Conservation (phyloP, 2,113 vertebrate genomes). For the Chamaea fasciata region DNA sequence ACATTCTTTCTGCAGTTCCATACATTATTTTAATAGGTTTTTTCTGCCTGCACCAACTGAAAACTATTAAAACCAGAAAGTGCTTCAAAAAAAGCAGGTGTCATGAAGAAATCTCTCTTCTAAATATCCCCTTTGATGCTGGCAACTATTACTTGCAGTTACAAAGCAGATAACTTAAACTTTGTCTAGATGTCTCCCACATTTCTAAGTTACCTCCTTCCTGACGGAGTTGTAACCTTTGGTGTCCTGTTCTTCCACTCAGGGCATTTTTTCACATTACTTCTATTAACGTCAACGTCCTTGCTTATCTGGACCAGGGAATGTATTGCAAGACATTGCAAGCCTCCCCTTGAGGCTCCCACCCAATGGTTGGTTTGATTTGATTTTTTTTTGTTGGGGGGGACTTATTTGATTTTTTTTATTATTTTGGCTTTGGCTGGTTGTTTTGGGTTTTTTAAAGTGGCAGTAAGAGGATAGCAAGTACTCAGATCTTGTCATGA, state of each 20-base stretch:
- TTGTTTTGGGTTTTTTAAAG: background rate
- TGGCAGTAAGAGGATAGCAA: background rate
- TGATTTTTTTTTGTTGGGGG: too few species aligned
- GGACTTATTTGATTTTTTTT: too few species aligned
- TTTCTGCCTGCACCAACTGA: background rate
- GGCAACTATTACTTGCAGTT: background rate
- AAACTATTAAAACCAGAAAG: background rate
- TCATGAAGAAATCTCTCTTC: background rate
- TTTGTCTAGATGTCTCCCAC: background rate
- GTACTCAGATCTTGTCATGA: background rate
- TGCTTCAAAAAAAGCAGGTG: background rate
- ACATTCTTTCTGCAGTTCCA: background rate
- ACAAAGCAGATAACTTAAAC: background rate
- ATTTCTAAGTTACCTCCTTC: background rate
- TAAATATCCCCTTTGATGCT: background rate
- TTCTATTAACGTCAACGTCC: background rate
- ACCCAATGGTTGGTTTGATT: rapidly evolving
- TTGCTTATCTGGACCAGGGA: background rate
- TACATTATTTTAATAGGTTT: background rate
- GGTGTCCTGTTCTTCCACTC: background rate
- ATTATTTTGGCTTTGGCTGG: background rate
- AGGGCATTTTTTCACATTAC: background rate
- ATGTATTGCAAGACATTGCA: background rate
- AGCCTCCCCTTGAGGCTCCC: background rate
- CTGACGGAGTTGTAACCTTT: background rate